Evolutionary conservation across 2,888 invertebrate species (phyloP), one percentile per base, ranked within the genome.

Genomic region (Dysmachus trigonus): DNA sequence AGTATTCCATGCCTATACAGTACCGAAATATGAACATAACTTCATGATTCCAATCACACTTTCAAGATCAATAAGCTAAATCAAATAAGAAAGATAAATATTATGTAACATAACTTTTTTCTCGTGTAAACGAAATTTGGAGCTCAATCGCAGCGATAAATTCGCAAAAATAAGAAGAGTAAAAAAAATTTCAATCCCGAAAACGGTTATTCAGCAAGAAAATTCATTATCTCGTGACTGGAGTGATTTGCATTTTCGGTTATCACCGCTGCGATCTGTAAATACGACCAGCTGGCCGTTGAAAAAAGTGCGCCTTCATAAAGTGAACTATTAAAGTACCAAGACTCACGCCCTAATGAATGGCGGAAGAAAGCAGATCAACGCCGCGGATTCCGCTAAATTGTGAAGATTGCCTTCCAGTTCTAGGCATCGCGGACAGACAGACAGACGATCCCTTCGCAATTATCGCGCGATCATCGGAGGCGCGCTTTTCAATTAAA

Each of bases 401-500:
- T 41, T 72, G 83, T 35, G 33, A 35, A 62, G 31, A 82, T 82
- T 33, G 82, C 38, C 31, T 62, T 83, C 38, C 38, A 41, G 71
- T 83, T 71, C 47, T 41, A 71, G 41, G 33, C 72, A 41, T 27
- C 33, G 18, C 6, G 31, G n/a, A 10, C 2, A 30, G 30, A 53
- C 18, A 7, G n/a, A 15, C 35, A n/a, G 38, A 41, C 38, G 31
- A 30, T 31, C 30, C 31, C 79, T 51, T n/a, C 33, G 72, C 72
- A 83, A 72, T 72, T 72, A 83, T 83, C 71, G 83, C 83, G 72
- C 83, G 72, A 83, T 72, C 72, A 83, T 83, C 83, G 22, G 18
- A 38, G 41, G 41, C 41, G 83, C 83, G 62, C 81, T 81, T 83
- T 82, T 83, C 83, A 83, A 83, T 83, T 83, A 83, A 83, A 83